Percentiles rank a stretch among this genome's conserved stretches.
Conservation (phyloP, 2,888 invertebrate species). For the Oxyteleia sp. region DNA sequence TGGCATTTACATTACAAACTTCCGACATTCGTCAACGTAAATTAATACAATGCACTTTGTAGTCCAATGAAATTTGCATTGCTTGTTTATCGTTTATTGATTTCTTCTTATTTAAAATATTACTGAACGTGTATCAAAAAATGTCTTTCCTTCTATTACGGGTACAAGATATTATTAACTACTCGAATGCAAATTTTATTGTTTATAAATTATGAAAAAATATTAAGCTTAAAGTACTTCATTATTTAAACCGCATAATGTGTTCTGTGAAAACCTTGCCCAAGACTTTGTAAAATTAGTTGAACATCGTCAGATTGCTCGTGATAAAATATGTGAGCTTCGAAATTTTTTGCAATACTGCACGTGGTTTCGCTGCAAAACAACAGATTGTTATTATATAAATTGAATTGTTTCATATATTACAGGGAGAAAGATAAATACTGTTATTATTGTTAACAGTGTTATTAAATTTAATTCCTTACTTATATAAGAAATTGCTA, state of each 20-base stretch:
- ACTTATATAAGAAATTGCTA: no score
- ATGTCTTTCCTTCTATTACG: neutral
- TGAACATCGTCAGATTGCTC: slow-evolving; percentile 86
- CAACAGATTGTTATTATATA: no score
- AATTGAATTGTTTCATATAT: no score
- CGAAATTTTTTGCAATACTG: slow-evolving; percentile 62
- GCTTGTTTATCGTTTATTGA: no score
- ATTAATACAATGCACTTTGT: neutral
- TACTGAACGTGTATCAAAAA: neutral
- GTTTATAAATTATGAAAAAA: slow-evolving; percentile 32
- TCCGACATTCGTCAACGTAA: neutral
- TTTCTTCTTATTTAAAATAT: slow-evolving; percentile 4
- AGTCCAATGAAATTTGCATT: neutral
- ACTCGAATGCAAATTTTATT: slow-evolving; percentile 36
- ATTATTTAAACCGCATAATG: slow-evolving; percentile 88
- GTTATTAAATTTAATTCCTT: no score
- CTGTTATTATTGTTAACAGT: no score
- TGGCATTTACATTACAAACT: neutral
- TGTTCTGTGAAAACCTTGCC: slow-evolving; percentile 89
- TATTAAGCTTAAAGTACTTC: slow-evolving; percentile 11
- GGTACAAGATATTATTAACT: neutral
- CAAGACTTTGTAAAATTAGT: slow-evolving; percentile 88
- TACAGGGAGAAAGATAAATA: no score
- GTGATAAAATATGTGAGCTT: slow-evolving; percentile 69
- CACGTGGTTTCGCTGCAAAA: slow-evolving; percentile 61